Evolutionary conservation across 1,140 invertebrate species (phyloP).

Genomic region (Parapsyche elsis): DNA sequence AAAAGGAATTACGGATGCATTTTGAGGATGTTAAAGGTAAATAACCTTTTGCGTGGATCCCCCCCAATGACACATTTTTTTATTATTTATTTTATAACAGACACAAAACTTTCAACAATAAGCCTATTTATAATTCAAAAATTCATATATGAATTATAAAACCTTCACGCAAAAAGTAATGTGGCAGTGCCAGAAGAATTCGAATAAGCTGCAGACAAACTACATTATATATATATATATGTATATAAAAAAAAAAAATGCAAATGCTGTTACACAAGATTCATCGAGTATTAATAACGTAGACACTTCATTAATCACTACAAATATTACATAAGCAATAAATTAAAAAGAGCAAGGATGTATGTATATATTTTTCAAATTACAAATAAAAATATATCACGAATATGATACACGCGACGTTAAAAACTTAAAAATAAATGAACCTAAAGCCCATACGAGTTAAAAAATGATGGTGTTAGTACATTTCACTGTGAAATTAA

Average conservation of each 20-base stretch:
- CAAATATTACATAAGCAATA: conserved; percentile 5
- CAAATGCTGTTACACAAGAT: conserved; percentile 42
- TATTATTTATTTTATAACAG: conserved; percentile 40
- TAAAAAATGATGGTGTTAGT: neutral
- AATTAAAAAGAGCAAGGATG: neutral
- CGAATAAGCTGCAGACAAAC: conserved; percentile 66
- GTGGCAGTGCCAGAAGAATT: conserved; percentile 68
- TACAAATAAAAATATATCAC: no score
- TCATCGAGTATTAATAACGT: neutral
- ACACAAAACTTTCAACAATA: conserved; percentile 20
- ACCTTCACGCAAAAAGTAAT: conserved; percentile 59
- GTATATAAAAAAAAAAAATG: neutral
- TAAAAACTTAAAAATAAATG: no score
- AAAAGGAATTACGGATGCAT: conserved; percentile 64
- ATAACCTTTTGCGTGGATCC: conserved; percentile 51
- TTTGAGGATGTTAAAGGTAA: conserved; percentile 47
- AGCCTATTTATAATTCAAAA: conserved; percentile 20
- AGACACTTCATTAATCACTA: conserved; percentile 5
- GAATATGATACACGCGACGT: no score
- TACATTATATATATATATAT: conserved; percentile 33
- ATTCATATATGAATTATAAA: no score
- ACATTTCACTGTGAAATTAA: conserved; percentile 15
- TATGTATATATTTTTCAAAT: neutral
- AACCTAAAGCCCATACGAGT: no score
- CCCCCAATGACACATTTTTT: conserved; percentile 54